Base-by-base conservation (phyloP, 2,113 vertebrate species). In the Corythoichthys haematopterus region DNA sequence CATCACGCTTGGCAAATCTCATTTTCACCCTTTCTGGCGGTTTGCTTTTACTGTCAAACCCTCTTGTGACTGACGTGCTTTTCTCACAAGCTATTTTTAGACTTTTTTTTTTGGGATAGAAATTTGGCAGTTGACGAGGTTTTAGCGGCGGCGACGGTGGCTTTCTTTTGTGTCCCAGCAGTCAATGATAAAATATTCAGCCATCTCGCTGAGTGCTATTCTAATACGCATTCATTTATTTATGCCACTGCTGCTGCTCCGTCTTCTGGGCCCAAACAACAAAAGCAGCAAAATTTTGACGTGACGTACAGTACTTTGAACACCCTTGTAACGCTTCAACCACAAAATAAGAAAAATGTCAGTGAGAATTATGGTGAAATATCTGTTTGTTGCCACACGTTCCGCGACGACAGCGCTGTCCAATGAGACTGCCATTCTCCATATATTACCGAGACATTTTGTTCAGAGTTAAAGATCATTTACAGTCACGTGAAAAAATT, bases 201-300 rank as follows among this genome's bases (percentile, higher is more conserved):
- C 58, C 79, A 57, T 70, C 65, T 73, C 1, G 43, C 76, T 51
- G 59, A 86, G 82, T 83, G 80, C 85, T 85, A 43, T 80, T 84
- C 83, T 81, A 80, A 81, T 78, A 74, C 65, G 58, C 65, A 78
- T 82, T 83, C 57, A 88, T 77, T 85, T 84, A 88, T 89, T 89
- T 56, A 85, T 86, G 71, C 61, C 43, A 58, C 61, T 35, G 68
- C 74, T 76, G 70, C 71, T 82, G n/a, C 12, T 46, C 47, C 10
- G 71, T 83, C 66, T 66, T 62, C 0, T 28, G n/a, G 36, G 65
- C 76, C 56, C 69, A 9, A 66, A 70, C 75, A 71, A 70, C 38
- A 77, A 79, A 66, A 37, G 66, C 61, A 66, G 72, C 59, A 71
- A 64, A 62, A 57, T 68, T 61, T 55, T 48, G 37, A 58, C 12